These are phyloP conservation scores for Hirtodrosophila trivittata DNA, from an alignment of 2,888 invertebrate species.

Conservation along the genomic window DNA sequence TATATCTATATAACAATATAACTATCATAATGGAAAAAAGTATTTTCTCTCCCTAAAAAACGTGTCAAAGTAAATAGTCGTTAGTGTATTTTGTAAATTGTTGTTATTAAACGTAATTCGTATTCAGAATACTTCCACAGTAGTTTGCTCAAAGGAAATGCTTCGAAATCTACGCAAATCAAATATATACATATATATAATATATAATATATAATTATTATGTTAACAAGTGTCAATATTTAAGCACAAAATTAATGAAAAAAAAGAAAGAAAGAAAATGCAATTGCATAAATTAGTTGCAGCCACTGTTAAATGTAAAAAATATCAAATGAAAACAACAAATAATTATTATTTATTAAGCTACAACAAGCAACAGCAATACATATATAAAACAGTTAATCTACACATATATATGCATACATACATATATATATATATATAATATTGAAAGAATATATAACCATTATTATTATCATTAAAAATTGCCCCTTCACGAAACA, in stretches of 20 bases:
- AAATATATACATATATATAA: background rate
- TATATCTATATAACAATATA: background rate
- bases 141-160: constrained; percentile 47
- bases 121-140: constrained; percentile 42
- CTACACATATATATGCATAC: constrained; percentile 21
- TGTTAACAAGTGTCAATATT: constrained; percentile 17
- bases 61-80: constrained; percentile 44
- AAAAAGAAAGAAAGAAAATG: constrained; percentile 4
- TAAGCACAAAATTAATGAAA: constrained; percentile 4
- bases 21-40: constrained; percentile 27
- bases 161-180: background rate
- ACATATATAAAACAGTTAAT: constrained; percentile 33
- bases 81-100: constrained; percentile 56
- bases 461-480: constrained; percentile 32
- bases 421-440: constrained; percentile 16
- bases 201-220: constrained; percentile 17
- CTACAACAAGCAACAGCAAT: constrained; percentile 40
- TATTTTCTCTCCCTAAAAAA: constrained; percentile 47
- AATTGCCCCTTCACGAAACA: constrained; percentile 43
- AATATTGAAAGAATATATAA: constrained; percentile 25
- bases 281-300: constrained; percentile 29
- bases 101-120: constrained; percentile 51
- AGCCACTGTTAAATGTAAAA: constrained; percentile 33
- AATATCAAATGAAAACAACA: constrained; percentile 8
- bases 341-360: constrained; percentile 39